A percentile compares a stretch with the other conserved stretches of the same genome.
Conservation (phyloP, 2,113 vertebrate species). For the Centropus unirufus region DNA sequence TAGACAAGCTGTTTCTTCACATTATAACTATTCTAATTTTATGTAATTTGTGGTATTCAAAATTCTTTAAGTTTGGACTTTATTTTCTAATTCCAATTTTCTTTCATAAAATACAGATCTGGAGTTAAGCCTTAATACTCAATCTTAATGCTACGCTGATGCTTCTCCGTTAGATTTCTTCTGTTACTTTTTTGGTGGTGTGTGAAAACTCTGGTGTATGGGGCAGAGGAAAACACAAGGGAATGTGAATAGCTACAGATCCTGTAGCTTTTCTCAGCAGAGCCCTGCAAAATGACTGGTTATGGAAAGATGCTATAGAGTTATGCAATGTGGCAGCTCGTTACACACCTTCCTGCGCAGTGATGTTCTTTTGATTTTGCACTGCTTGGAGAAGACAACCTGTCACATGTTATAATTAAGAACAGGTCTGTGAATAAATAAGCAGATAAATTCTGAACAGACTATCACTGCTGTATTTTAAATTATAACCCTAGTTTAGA, state of each 20-base stretch:
- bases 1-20: background rate
- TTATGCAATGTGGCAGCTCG: background rate
- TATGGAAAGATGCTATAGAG: background rate
- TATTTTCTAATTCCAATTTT: background rate
- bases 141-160: background rate
- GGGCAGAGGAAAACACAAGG: background rate
- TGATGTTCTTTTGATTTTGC: background rate
- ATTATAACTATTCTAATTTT: background rate
- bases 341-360: rapidly evolving
- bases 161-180: background rate
- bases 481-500: background rate
- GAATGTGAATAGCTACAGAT: background rate
- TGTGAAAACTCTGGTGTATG: background rate
- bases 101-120: background rate
- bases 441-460: background rate
- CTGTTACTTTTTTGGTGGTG: background rate
- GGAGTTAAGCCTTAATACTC: background rate
- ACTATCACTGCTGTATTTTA: background rate
- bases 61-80: background rate
- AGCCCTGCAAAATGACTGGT: background rate
- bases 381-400: background rate
- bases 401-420: background rate
- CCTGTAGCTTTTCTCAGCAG: background rate
- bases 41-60: background rate
- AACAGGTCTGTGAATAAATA: background rate